Base-by-base conservation (phyloP, 2,888 invertebrate genomes). In the Lasioglossum lativentre region DNA sequence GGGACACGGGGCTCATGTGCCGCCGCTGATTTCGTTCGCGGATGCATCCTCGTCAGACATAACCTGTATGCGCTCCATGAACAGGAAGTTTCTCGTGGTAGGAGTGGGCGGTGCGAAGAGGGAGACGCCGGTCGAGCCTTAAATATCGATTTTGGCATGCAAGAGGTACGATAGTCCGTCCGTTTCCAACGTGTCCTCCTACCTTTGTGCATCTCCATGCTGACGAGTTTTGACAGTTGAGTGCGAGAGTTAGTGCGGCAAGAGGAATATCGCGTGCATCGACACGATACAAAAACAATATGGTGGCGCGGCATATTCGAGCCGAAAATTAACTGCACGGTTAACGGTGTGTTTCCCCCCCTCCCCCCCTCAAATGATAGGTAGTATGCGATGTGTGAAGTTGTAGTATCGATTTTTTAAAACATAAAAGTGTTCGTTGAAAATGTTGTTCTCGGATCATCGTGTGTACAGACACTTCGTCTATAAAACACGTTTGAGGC, bases 101-200 rank as follows among this genome's bases (percentile, higher is more conserved):
- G 79, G 87, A 90, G 90, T 89, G 86, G 86, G 89, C 87, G 92
- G 90, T 84, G 86, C 74, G 89, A 87, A 89, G 90, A 91, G 90
- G 88, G 90, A 89, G 89, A 90, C 91, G 93, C 91, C 92, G 89
- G 91, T 90, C 92, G 92, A 92, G 93, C 92, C 93, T 92, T 92
- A 91, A 94, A 93, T 94, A 94, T 94, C 94, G 94, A 94, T 94
- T 93, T 93, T 92, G 90, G 92, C 91, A 91, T 90, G 91, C 87
- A 90, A 86, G 89, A 90, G 86, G 86, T 80, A 80, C 90, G 87
- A 88, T 90, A 90, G 86, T 80, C 82, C 83, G 82, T 86, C 86
- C 86, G 81, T 90, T 87, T 78, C 87, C 87, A 82, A 75, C 75
- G 85, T 87, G 83, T 88, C 88, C 87, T 34, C 84, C 82, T 85